Evolutionary conservation across 2,797 vertebrate species (phyloP).

Genomic region (Eptatretus atami): DNA sequence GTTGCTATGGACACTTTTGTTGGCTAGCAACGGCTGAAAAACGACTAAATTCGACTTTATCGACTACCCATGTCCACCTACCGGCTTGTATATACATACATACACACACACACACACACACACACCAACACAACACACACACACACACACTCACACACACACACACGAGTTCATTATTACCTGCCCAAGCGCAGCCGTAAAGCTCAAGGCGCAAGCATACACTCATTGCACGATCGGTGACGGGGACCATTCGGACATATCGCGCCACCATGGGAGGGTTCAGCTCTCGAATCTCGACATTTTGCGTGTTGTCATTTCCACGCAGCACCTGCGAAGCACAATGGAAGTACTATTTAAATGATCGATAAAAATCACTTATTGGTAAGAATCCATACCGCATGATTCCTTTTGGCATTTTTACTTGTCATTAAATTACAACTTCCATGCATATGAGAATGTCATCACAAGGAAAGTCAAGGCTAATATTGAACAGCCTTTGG

Average conservation of each 20-base stretch:
- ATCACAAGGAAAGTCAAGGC: too few species aligned
- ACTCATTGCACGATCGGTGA: slow-evolving; percentile 66
- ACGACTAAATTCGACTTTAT: too few species aligned
- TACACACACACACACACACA: slow-evolving; percentile 3
- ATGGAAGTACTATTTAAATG: background rate
- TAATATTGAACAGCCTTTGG: too few species aligned
- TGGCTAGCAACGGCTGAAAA: too few species aligned
- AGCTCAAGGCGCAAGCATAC: slow-evolving; percentile 79
- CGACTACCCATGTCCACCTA: too few species aligned
- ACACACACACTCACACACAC: slow-evolving; percentile 4
- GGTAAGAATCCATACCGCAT: too few species aligned
- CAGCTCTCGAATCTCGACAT: slow-evolving; percentile 60
- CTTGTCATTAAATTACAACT: too few species aligned
- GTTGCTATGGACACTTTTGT: too few species aligned
- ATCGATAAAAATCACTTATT: too few species aligned
- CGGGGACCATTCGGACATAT: slow-evolving; percentile 47
- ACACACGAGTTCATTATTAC: slow-evolving; percentile 17
- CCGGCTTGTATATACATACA: too few species aligned
- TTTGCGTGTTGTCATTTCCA: slow-evolving; percentile 57
- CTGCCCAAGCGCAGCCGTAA: slow-evolving; percentile 58
- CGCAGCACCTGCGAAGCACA: slow-evolving; percentile 29
- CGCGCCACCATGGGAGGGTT: slow-evolving; percentile 46
- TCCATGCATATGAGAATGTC: too few species aligned
- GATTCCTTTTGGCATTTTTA: too few species aligned
- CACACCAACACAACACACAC: slow-evolving; percentile 6